A percentile compares a stretch with the other conserved stretches of the same genome.
Conservation (phyloP, 2,113 vertebrate species). For the Taurulus bubalis region DNA sequence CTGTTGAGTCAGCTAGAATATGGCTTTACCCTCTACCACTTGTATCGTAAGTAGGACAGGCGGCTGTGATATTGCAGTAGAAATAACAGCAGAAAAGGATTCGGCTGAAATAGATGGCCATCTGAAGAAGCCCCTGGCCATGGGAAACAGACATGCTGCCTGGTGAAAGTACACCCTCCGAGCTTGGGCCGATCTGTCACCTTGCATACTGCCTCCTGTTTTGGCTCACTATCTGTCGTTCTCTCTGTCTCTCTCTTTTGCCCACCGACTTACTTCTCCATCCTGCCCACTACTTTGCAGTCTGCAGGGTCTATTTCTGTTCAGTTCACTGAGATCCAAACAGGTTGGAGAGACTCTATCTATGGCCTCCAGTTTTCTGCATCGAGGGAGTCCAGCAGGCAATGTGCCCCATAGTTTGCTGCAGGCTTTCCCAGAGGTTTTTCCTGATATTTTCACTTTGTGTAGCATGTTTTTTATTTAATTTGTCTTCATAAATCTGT, state of each 20-base stretch:
- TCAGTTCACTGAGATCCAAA: conserved; percentile 49
- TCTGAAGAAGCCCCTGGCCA: conserved; percentile 62
- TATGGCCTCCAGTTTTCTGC: conserved; percentile 36
- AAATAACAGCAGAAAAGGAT: conserved; percentile 27
- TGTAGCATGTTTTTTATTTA: background rate
- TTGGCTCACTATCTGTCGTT: conserved; percentile 37
- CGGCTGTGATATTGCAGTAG: background rate
- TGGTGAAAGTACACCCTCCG: conserved; percentile 43
- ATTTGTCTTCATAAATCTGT: conserved; percentile 16
- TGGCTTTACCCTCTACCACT: conserved; percentile 12
- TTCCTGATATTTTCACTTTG: conserved; percentile 12
- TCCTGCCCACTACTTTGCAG: conserved; percentile 23
- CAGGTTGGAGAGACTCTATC: conserved; percentile 44
- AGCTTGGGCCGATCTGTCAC: conserved; percentile 63
- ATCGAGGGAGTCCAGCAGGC: conserved; percentile 28
- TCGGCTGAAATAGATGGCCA: conserved; percentile 43
- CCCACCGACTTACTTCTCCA: conserved; percentile 1
- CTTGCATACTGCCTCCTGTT: conserved; percentile 42
- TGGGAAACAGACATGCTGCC: conserved; percentile 45
- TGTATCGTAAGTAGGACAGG: conserved; percentile 37
- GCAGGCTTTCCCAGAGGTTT: conserved; percentile 18
- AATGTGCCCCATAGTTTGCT: conserved; percentile 3
- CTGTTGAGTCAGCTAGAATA: conserved; percentile 9
- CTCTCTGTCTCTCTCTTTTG: conserved; percentile 2
- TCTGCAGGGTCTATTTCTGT: conserved; percentile 52